Conservation (phyloP, 2,113 vertebrate genomes). For the Saiga tatarica region DNA sequence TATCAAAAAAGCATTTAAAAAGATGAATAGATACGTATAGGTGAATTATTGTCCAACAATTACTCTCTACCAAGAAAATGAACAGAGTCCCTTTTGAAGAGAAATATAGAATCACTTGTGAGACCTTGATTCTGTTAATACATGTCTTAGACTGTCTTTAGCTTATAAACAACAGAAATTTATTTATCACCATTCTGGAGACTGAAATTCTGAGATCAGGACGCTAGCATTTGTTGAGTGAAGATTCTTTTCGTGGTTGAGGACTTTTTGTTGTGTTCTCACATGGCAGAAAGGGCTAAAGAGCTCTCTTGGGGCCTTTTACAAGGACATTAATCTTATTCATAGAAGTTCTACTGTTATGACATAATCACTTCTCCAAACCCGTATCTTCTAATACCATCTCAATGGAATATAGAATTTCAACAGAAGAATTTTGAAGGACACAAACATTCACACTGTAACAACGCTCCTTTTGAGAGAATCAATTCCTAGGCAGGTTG, state of each 20-base stretch:
- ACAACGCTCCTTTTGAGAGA: background rate
- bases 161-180: background rate
- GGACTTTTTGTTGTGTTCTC: background rate
- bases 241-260: background rate
- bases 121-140: background rate
- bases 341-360: background rate
- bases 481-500: background rate
- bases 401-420: background rate
- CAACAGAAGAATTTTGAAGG: background rate
- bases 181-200: background rate
- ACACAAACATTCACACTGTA: background rate
- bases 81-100: background rate
- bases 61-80: background rate
- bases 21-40: background rate
- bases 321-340: background rate
- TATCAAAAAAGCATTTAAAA: background rate
- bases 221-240: background rate
- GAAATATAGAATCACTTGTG: background rate
- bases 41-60: background rate
- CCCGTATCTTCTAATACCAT: background rate
- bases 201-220: background rate
- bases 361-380: background rate
- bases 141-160: background rate
- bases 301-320: background rate
- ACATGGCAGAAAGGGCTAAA: background rate